A percentile compares a stretch with the other conserved stretches of the same genome.
Conservation (phyloP, 2,797 vertebrate genomes). For the Bufotes viridis region DNA sequence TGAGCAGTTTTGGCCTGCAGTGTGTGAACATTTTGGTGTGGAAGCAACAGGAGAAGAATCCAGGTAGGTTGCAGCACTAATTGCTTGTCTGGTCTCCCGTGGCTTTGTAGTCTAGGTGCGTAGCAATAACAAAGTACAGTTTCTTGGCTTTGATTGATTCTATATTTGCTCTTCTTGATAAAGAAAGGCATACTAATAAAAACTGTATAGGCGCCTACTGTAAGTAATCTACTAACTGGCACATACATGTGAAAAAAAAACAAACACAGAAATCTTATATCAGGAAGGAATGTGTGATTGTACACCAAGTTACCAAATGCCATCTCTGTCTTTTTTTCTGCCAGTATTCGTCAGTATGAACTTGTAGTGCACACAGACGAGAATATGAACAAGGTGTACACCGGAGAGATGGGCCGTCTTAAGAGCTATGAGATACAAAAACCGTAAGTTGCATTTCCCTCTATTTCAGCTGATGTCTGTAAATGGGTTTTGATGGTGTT, state of each 20-base stretch:
- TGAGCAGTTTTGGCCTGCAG: slow-evolving; percentile 97
- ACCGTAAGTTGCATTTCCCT: slow-evolving; percentile 81
- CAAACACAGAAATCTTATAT: too few relatives aligned
- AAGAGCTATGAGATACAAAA: slow-evolving; percentile 97
- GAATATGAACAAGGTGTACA: slow-evolving; percentile 87
- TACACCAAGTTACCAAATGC: too few relatives aligned
- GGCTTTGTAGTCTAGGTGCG: neutral
- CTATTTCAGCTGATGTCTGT: neutral
- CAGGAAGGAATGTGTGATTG: neutral
- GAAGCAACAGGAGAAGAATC: slow-evolving; percentile 95
- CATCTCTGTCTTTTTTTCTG: neutral
- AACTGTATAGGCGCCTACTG: neutral
- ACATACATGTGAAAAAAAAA: neutral
- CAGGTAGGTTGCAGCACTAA: slow-evolving; percentile 76
- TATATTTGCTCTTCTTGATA: neutral
- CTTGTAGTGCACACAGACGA: slow-evolving; percentile 85
- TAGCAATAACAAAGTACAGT: neutral
- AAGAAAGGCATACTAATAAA: neutral
- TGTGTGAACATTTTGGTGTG: slow-evolving; percentile 96
- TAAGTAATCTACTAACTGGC: too few relatives aligned
- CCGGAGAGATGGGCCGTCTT: slow-evolving; percentile 90
- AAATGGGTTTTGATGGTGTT: neutral
- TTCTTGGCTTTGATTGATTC: neutral
- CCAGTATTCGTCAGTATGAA: slow-evolving; percentile 96
- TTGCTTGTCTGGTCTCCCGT: neutral